These are phyloP conservation scores for Pachyseris speciosa DNA, from an alignment of 64 coral and sea anemone species.

Conservation along the genomic window DNA sequence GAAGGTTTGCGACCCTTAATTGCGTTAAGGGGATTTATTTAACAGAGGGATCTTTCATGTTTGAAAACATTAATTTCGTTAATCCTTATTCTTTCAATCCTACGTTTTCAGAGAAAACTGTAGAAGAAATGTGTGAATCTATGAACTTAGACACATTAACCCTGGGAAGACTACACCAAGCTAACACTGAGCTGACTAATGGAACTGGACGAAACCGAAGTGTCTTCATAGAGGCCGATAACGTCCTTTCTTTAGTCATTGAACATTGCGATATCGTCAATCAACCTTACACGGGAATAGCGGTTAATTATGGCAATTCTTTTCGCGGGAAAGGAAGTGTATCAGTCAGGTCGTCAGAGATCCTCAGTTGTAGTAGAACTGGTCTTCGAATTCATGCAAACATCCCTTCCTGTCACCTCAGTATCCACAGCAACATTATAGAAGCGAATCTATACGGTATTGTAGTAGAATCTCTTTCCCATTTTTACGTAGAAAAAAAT, in stretches of 20 bases:
- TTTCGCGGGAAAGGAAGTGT: background rate
- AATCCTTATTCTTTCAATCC: background rate
- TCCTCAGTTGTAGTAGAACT: background rate
- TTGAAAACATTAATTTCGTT: background rate
- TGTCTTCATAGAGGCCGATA: background rate
- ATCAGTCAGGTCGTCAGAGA: background rate
- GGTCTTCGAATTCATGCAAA: background rate
- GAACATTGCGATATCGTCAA: background rate
- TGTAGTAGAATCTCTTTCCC: background rate
- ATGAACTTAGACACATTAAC: too few relatives aligned
- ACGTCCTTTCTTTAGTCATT: background rate
- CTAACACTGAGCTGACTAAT: too few relatives aligned
- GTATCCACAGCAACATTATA: background rate
- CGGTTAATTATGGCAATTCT: background rate
- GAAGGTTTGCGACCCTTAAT: background rate
- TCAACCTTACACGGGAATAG: background rate
- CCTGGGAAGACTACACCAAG: too few relatives aligned
- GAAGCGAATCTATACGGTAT: background rate
- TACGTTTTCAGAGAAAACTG: too few relatives aligned
- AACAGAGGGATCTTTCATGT: background rate
- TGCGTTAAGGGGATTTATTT: background rate
- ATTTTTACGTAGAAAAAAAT: background rate
- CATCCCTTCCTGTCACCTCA: background rate
- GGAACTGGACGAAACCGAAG: background rate
- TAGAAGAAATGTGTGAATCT: too few relatives aligned